A percentile compares a stretch with the other conserved stretches of the same genome.
Conservation (phyloP, 2,797 vertebrate genomes). For the Scarus forsteni region DNA sequence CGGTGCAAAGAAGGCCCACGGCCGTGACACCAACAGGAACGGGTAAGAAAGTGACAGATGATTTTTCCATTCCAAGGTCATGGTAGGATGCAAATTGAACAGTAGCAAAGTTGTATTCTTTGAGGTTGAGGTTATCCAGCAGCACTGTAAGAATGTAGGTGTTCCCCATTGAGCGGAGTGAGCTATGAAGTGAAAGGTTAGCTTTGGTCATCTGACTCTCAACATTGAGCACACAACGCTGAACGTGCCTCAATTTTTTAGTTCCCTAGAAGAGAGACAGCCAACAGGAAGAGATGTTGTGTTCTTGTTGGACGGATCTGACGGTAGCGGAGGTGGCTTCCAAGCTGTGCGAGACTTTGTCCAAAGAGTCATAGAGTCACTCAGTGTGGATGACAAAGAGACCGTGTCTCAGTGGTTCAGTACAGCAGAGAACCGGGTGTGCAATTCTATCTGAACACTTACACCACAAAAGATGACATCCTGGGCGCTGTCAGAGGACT, state of each 20-base stretch:
- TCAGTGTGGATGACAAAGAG: conserved; percentile 55
- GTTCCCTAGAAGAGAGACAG: conserved; percentile 37
- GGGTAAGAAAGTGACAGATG: too few species aligned
- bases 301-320: conserved; percentile 74
- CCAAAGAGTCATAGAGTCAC: conserved; percentile 57
- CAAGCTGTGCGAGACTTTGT: conserved; percentile 69
- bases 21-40: too few species aligned
- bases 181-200: neutral
- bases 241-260: conserved; percentile 22
- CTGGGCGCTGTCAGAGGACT: conserved; percentile 47
- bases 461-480: conserved; percentile 16
- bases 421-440: conserved; percentile 65
- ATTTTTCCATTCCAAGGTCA: too few species aligned
- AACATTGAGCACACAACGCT: too few species aligned
- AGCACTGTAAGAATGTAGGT: too few species aligned
- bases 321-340: conserved; percentile 59
- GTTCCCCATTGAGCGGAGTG: too few species aligned
- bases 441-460: conserved; percentile 44
- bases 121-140: too few species aligned
- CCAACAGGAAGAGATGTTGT: conserved; percentile 60
- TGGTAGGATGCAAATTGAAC: too few species aligned
- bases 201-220: neutral
- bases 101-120: too few species aligned
- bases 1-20: too few species aligned
- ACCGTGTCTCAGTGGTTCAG: conserved; percentile 66